These are phyloP conservation scores for Agonopterix alstromeriana DNA, from an alignment of 2,888 invertebrate species.

Conservation along the genomic window DNA sequence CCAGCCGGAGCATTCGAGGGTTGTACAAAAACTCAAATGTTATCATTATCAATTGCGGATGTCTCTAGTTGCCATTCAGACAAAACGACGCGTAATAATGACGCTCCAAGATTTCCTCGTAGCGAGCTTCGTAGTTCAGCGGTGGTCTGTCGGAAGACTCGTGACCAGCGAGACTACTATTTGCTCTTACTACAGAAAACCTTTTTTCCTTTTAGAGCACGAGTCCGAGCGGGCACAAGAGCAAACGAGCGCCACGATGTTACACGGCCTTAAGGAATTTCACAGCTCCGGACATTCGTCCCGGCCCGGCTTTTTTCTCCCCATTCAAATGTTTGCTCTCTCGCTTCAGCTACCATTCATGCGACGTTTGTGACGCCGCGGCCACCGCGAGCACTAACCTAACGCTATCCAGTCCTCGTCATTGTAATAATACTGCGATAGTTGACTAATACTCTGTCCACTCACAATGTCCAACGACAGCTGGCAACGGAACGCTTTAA, in stretches of 20 bases:
- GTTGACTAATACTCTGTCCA: conserved; percentile 77
- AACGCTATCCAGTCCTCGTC: conserved; percentile 73
- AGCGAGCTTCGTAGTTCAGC: conserved; percentile 42
- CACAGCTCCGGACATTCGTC: conserved; percentile 62
- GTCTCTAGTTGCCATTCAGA: conserved; percentile 12
- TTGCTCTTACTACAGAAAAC: conserved; percentile 67
- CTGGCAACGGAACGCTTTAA: conserved; percentile 72
- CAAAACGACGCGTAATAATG: conserved; percentile 11
- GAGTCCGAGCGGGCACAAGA: conserved; percentile 63
- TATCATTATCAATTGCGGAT: conserved; percentile 5
- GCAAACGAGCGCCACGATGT: conserved; percentile 71
- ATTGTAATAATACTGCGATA: conserved; percentile 77
- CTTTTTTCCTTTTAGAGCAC: conserved; percentile 73
- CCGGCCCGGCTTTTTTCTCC: conserved; percentile 56
- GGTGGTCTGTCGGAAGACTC: conserved; percentile 68
- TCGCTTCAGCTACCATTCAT: conserved; percentile 72
- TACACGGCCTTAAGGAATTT: conserved; percentile 73
- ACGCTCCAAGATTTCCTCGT: conserved; percentile 13
- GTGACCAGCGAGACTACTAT: conserved; percentile 67
- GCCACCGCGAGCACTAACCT: conserved; percentile 65
- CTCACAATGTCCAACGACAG: conserved; percentile 71
- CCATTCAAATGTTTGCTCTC: conserved; percentile 69
- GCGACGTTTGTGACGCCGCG: conserved; percentile 62
- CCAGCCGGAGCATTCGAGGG: conserved; percentile 51
- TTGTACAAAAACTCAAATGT: conserved; percentile 18